Evolutionary conservation across 2,797 vertebrate genomes (phyloP).

Genomic region (Peromyscus aztecus): DNA sequence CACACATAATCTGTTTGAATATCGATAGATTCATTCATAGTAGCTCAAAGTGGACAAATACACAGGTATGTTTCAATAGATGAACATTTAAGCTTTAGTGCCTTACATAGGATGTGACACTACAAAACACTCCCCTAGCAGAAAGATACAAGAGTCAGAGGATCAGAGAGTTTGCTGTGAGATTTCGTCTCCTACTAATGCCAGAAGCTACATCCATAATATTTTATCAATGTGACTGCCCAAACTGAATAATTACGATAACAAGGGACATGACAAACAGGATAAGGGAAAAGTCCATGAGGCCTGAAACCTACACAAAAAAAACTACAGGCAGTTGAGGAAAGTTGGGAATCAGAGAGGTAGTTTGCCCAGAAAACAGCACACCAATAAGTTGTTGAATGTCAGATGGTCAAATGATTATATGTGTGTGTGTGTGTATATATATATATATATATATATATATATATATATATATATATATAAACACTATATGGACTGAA

Average conservation of each 20-base stretch:
- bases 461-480: background rate
- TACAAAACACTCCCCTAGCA: background rate
- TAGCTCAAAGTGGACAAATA: background rate
- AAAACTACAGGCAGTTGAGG: background rate
- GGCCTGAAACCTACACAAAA: background rate
- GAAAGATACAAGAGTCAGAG: background rate
- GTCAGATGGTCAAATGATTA: background rate
- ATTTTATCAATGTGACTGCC: too few species aligned
- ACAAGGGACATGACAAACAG: background rate
- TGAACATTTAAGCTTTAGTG: background rate
- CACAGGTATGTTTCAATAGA: background rate
- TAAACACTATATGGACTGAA: background rate
- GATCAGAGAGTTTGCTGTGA: background rate
- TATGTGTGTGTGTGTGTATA: too few species aligned
- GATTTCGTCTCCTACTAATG: background rate
- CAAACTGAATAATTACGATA: background rate
- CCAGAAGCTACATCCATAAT: background rate
- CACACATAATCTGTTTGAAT: background rate
- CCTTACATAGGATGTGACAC: background rate
- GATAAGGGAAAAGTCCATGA: background rate
- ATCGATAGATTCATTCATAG: background rate
- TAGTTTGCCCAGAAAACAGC: background rate
- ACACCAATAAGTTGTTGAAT: background rate
- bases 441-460: too few species aligned
- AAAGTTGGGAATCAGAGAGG: background rate